phyloP scores from a whole-genome alignment of 1,140 invertebrate genomes.

The Lordiphosa stackelbergi region DNA sequence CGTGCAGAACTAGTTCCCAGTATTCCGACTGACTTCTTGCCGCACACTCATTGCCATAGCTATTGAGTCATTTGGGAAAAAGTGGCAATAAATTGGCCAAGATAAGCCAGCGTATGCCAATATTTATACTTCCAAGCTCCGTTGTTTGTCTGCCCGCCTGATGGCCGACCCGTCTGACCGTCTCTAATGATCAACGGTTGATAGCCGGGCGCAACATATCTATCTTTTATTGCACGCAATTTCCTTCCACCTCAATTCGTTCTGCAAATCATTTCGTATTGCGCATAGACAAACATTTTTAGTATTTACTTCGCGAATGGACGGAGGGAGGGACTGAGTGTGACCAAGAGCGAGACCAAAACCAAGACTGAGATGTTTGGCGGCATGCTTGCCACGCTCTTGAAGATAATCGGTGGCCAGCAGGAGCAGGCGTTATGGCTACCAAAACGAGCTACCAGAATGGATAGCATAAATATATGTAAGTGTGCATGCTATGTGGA shows the following conservation, averaged over 20 bases:
- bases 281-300: constrained; percentile 49
- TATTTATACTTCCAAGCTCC: constrained; percentile 47
- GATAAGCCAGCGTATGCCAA: constrained; percentile 64
- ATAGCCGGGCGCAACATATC: constrained; percentile 63
- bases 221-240: constrained; percentile 74
- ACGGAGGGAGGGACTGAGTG: constrained; percentile 1
- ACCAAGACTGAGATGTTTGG: not conserved
- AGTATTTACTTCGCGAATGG: constrained; percentile 22
- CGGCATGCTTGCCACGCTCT: constrained; percentile 20
- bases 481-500: too few relatives aligned
- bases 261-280: constrained; percentile 57
- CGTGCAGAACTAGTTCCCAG: constrained; percentile 66
- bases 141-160: constrained; percentile 9
- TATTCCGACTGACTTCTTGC: constrained; percentile 7
- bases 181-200: constrained; percentile 59
- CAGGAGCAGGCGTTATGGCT: constrained; percentile 11
- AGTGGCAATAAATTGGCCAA: constrained; percentile 53
- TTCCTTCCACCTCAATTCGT: constrained; percentile 62
- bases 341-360: not conserved
- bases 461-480: too few relatives aligned
- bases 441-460: constrained; percentile 46
- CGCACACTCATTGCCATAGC: constrained; percentile 1
- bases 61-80: constrained; percentile 65
- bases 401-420: constrained; percentile 56
- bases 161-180: constrained; percentile 24